Percentiles rank a stretch among this genome's conserved stretches.
Evolutionary conservation across 2,888 invertebrate species (phyloP).

Genomic region (Ditula angustiorana): DNA sequence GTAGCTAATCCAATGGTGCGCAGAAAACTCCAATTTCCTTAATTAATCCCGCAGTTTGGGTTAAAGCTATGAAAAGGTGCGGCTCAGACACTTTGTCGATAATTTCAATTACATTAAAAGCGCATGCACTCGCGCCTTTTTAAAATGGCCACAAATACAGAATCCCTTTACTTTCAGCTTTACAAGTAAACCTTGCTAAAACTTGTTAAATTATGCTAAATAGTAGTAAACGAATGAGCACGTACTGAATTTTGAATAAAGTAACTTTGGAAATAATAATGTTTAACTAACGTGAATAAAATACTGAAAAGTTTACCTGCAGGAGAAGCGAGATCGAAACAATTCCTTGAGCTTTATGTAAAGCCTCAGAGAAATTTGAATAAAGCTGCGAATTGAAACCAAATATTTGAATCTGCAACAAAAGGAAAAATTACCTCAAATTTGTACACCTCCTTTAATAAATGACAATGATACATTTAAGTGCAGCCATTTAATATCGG

Average conservation of each 20-base stretch:
- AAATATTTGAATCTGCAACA: constrained; percentile 97
- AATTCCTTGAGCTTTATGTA: constrained; percentile 97
- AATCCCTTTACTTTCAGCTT: neutral
- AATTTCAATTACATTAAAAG: constrained; percentile 69
- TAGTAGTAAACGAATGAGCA: neutral
- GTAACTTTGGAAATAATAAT: neutral
- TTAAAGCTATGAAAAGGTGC: constrained; percentile 74
- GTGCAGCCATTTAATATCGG: neutral
- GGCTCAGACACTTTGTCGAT: constrained; percentile 71
- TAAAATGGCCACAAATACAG: neutral
- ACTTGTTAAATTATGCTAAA: neutral
- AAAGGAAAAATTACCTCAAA: constrained; percentile 47
- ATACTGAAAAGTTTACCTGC: constrained; percentile 89
- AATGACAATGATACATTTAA: neutral
- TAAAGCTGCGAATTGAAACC: constrained; percentile 99
- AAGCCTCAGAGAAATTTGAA: constrained; percentile 97
- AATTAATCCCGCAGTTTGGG: constrained; percentile 80
- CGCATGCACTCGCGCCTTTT: constrained; percentile 52
- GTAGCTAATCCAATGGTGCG: constrained; percentile 77
- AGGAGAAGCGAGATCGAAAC: constrained; percentile 97
- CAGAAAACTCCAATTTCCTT: constrained; percentile 85
- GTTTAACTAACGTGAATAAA: constrained; percentile 11
- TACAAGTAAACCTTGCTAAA: neutral
- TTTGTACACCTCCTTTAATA: neutral
- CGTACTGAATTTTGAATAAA: neutral